Evolutionary conservation across 2,113 vertebrate genomes (phyloP).

Genomic region (Dipodomys stephensi): DNA sequence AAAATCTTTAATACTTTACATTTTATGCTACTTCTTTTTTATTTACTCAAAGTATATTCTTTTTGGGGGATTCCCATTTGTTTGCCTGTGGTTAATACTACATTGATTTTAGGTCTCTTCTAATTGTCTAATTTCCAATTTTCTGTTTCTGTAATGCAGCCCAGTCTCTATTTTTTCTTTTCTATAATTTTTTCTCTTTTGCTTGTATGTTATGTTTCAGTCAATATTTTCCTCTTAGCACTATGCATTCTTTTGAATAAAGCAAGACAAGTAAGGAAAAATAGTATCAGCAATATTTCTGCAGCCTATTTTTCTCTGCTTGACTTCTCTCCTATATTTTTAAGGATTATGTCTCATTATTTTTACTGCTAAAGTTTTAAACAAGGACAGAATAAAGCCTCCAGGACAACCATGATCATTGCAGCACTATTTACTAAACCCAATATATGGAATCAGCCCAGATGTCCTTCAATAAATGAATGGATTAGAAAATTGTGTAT

Average conservation of each 20-base stretch:
- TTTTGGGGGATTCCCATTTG: not conserved
- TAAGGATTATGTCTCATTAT: conserved; percentile 38
- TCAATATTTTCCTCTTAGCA: not conserved
- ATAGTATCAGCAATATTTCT: not conserved
- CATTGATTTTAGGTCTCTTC: not conserved
- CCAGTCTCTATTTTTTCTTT: not conserved
- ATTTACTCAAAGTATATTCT: not conserved
- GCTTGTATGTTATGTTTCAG: not conserved
- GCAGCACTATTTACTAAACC: too few species aligned
- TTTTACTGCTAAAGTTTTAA: conserved; percentile 28
- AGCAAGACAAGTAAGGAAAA: not conserved
- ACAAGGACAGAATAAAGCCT: too few species aligned
- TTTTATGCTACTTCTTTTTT: conserved; percentile 4
- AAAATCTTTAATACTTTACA: not conserved
- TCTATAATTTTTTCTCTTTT: not conserved
- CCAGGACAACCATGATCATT: too few species aligned
- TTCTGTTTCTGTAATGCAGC: not conserved
- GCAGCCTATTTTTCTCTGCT: not conserved
- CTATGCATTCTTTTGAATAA: not conserved
- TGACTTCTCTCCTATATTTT: not conserved
- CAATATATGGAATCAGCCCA: too few species aligned
- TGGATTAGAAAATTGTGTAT: too few species aligned
- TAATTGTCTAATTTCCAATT: not conserved
- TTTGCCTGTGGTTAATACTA: not conserved
- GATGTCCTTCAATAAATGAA: too few species aligned